These are phyloP conservation scores for Lagorchestes hirsutus DNA, from an alignment of 2,797 vertebrate species.

Conservation along the genomic window DNA sequence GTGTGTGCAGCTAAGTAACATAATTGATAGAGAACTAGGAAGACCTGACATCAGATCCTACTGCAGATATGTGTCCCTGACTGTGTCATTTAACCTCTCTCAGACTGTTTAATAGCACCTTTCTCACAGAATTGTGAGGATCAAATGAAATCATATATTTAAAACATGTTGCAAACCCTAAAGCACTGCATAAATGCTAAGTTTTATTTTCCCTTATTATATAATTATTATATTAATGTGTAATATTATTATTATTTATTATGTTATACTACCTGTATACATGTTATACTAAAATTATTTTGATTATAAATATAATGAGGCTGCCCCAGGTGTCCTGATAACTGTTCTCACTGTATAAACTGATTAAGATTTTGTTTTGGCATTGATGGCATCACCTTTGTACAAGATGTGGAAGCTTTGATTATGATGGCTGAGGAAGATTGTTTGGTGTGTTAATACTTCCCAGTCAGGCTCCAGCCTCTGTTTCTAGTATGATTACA, in stretches of 20 bases:
- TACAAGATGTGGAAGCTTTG: neutral
- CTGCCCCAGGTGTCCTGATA: neutral
- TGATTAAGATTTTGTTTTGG: neutral
- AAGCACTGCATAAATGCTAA: neutral
- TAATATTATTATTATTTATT: too few relatives aligned
- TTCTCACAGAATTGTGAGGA: neutral
- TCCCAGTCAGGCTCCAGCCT: neutral
- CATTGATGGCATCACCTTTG: neutral
- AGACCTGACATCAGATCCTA: neutral
- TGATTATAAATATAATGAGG: neutral
- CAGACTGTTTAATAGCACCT: neutral
- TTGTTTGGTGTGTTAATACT: neutral
- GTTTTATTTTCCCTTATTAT: neutral
- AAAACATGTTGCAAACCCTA: neutral
- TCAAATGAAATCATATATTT: neutral
- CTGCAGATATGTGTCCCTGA: neutral
- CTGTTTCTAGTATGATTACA: neutral
- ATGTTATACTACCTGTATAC: neutral
- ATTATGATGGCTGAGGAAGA: neutral
- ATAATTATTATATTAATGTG: too few relatives aligned
- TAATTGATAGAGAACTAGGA: neutral
- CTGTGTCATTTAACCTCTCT: neutral
- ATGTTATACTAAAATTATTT: neutral
- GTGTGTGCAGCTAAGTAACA: neutral
- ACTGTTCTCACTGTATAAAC: neutral